Evolutionary conservation across 2,113 vertebrate genomes (phyloP), one percentile per base, ranked within the genome.

Genomic region (Triplophysa rosa): DNA sequence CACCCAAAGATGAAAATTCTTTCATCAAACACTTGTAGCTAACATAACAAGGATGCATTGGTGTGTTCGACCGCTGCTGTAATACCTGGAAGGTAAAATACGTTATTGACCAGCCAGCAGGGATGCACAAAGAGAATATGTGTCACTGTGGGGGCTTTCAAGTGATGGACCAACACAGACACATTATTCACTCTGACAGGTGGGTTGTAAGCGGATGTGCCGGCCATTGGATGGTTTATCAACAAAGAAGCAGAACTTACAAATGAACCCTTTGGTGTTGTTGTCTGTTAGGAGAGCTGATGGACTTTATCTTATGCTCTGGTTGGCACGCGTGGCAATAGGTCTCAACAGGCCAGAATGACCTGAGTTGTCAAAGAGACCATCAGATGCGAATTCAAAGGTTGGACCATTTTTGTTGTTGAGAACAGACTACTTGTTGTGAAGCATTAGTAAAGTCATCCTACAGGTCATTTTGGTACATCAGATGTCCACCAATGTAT

Each of bases 111-210:
- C 71, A 63, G 13, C 58, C 71, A 63, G 13, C 58, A 61, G 58
- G 14, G 40, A 74, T 29, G 16, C 40, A 63, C 58, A 74, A 74
- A 47, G 58, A 74, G 58, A 63, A 74, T 74, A 74, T 47, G 21
- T 74, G 58, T 74, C 71, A 74, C 40, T 42, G 58, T 45, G 58
- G 37, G 42, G 71, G 71, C 58, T 47, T 74, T 74, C 14, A 62
- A 74, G 58, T 47, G 71, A 74, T 74, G 71, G 40, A 23, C 58
- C 71, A 29, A 45, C 47, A 63, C 71, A n/a, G 14, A 42, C 40
- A 23, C 76, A 67, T 82, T 79, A 47, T 49, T 82, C 76, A 73
- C 63, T 67, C 54, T 73, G 76, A 74, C 81, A 79, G 64, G 54
- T 40, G 42, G 67, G 59, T 42, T 42, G 26, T 13, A 79, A 17